Percentiles rank a stretch among this genome's conserved stretches.
Evolutionary conservation across 2,888 invertebrate species (phyloP).

Genomic region (Chorisops tibialis): DNA sequence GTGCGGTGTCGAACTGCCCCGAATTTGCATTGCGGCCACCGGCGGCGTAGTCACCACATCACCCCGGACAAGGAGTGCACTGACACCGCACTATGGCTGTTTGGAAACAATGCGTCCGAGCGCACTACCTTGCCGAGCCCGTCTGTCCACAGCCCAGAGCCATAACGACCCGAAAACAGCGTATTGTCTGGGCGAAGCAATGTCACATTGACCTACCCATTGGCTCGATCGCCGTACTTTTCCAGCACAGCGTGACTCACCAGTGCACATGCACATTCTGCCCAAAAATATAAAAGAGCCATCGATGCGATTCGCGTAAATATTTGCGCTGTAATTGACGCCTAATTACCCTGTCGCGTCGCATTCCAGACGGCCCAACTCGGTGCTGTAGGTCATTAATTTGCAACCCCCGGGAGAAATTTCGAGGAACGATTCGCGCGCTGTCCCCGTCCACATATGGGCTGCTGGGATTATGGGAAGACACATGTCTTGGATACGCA

Average conservation of each 20-base stretch:
- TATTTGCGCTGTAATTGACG: constrained; percentile 20
- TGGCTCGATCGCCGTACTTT: neutral
- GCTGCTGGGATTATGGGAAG: too few relatives aligned
- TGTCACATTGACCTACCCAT: constrained; percentile 11
- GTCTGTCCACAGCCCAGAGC: neutral
- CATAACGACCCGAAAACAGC: neutral
- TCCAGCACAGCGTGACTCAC: neutral
- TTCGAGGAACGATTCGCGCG: too few relatives aligned
- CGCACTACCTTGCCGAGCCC: neutral
- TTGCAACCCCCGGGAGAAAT: too few relatives aligned
- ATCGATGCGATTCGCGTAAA: constrained; percentile 5
- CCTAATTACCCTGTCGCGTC: constrained; percentile 14
- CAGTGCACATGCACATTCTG: constrained; percentile 1
- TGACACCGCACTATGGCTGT: neutral
- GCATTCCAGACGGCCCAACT: constrained; percentile 2
- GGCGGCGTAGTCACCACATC: neutral
- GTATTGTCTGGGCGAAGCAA: neutral
- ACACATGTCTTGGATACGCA: too few relatives aligned
- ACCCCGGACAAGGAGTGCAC: neutral
- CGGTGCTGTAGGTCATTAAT: too few relatives aligned
- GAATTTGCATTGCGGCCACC: neutral
- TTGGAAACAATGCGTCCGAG: neutral
- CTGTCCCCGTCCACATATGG: too few relatives aligned
- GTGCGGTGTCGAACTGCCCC: neutral
- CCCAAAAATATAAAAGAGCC: neutral